Conservation (phyloP, 2,797 vertebrate species). For the Hydrophis major region DNA sequence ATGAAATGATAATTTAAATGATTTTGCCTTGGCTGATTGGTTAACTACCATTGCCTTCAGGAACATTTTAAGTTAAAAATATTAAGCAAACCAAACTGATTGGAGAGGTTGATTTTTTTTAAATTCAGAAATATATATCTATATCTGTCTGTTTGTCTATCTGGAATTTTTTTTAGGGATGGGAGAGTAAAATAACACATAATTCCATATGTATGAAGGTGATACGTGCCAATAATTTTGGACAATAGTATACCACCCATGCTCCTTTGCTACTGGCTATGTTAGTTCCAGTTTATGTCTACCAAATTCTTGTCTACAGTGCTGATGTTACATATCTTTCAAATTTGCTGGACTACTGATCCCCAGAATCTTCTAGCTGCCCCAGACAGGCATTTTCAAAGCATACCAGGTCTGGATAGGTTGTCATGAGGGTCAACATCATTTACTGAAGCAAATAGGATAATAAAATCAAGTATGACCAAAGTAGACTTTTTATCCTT, state of each 20-base stretch:
- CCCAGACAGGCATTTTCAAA: background rate
- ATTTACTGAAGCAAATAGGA: background rate
- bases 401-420: background rate
- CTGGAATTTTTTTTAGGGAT: background rate
- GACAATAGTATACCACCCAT: background rate
- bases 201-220: background rate
- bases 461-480: background rate
- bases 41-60: background rate
- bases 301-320: background rate
- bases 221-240: background rate
- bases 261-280: background rate
- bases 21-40: background rate
- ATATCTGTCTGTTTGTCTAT: too few species aligned
- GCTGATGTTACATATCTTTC: background rate
- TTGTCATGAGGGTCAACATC: background rate
- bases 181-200: background rate
- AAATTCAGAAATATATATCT: background rate
- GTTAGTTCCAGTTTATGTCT: background rate
- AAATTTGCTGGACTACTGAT: background rate
- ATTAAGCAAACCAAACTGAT: background rate
- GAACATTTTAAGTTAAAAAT: background rate
- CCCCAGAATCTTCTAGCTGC: background rate
- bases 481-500: background rate
- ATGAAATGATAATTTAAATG: conserved; percentile 7
- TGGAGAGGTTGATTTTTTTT: background rate